phyloP scores from a whole-genome alignment of 2,888 invertebrate genomes.

The Chrysopilus asiliformis region DNA sequence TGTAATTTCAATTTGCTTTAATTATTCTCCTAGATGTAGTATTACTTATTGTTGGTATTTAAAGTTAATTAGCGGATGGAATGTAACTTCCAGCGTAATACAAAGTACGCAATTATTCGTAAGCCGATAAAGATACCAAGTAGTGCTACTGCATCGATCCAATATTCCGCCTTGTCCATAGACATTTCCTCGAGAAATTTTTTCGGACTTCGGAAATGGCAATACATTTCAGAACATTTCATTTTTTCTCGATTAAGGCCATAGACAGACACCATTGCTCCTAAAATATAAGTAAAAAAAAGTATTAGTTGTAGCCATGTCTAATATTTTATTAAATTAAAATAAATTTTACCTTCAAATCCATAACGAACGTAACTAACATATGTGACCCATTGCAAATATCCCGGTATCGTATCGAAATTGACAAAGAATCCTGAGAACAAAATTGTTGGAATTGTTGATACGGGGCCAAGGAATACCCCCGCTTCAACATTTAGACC shows the following conservation, averaged over 20 bases:
- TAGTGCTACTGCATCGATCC: constrained; percentile 75
- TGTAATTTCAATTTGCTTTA: too few relatives aligned
- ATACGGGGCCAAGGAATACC: constrained; percentile 73
- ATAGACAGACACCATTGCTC: constrained; percentile 83
- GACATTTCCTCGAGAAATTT: constrained; percentile 77
- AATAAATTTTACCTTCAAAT: constrained; percentile 73
- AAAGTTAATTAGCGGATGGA: constrained; percentile 38
- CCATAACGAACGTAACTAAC: constrained; percentile 83
- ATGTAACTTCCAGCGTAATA: constrained; percentile 65
- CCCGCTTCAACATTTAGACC: constrained; percentile 75
- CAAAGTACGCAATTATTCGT: constrained; percentile 66
- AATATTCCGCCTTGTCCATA: constrained; percentile 63
- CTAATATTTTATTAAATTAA: not conserved
- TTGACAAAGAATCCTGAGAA: constrained; percentile 94
- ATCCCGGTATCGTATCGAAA: constrained; percentile 78
- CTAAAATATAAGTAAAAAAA: constrained; percentile 16
- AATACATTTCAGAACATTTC: constrained; percentile 68
- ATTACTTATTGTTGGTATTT: too few relatives aligned
- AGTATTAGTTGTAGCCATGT: not conserved
- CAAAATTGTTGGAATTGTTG: constrained; percentile 79
- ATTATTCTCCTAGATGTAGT: too few relatives aligned
- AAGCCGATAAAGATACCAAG: constrained; percentile 65
- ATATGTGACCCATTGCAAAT: constrained; percentile 80
- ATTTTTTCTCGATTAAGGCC: constrained; percentile 71
- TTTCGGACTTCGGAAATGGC: constrained; percentile 67